Evolutionary conservation across 2,113 vertebrate species (phyloP), one percentile per base, ranked within the genome.

Genomic region (Phalacrocorax brasilianus): DNA sequence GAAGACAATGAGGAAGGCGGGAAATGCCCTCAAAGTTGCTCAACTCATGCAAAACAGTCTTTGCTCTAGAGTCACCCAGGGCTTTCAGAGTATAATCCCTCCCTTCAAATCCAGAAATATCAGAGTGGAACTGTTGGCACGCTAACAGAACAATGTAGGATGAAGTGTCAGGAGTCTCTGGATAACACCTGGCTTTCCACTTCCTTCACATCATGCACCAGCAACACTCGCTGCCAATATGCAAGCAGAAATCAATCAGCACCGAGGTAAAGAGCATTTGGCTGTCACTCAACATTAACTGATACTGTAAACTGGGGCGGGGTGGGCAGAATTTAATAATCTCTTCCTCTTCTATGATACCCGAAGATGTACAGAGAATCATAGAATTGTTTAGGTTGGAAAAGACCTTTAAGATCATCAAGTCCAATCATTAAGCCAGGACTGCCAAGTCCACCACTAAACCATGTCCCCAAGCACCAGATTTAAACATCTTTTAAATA

Each of bases 111-210:
- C 52, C 85, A 88, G 82, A 62, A 96, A 93, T 52, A 94, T 72
- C 79, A 28, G 61, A 91, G 72, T 27, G 76, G 71, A 93, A 65
- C 81, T 62, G 28, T 2, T 95, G 92, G 95, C 88, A 88, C 6
- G 22, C 86, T 78, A 91, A 61, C 56, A 91, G 76, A 95, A 91
- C 68, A 78, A 93, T 4, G 18, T 7, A 58, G 92, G 47, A 90
- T 61, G 85, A 93, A 85, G 75, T 68, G 88, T 95, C 76, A 88
- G 78, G 72, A 78, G 93, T 11, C 70, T 73, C 83, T 89, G 95
- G 80, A 71, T 75, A 93, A 94, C 95, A 96, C 95, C 95, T 96
- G 96, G 93, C 88, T 87, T 92, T 94, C 79, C 79, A 93, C 83
- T 94, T 94, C 93, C 92, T 80, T 75, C 77, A 84, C 61, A 21